phyloP scores from a whole-genome alignment of 1,140 invertebrate species.

The Brachionus rubens region DNA sequence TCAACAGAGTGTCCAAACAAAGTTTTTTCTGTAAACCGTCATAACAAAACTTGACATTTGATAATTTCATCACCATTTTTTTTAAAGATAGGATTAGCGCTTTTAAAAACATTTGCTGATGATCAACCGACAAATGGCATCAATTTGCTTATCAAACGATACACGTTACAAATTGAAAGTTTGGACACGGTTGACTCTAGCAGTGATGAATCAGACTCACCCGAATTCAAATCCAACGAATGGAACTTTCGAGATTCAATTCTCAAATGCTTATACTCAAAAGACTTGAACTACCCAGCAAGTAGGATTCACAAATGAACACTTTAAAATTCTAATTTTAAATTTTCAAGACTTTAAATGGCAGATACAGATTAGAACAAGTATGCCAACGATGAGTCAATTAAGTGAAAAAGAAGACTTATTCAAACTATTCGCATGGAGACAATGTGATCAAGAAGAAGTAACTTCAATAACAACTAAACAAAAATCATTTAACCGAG shows the following conservation, averaged over 20 bases:
- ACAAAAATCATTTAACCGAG: background rate
- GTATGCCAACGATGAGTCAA: background rate
- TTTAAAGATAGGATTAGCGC: constrained; percentile 24
- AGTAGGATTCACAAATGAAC: background rate
- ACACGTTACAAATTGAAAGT: constrained; percentile 16
- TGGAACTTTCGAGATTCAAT: constrained; percentile 36
- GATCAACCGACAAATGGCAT: constrained; percentile 18
- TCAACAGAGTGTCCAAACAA: background rate
- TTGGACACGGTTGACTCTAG: background rate
- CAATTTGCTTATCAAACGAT: constrained; percentile 21
- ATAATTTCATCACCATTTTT: background rate
- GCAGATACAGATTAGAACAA: constrained; percentile 43
- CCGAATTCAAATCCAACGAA: too few species aligned
- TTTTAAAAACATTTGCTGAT: constrained; percentile 7
- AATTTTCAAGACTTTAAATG: constrained; percentile 36
- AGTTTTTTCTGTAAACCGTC: constrained; percentile 16
- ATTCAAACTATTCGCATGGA: constrained; percentile 41
- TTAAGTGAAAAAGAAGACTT: constrained; percentile 1
- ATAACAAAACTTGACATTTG: background rate
- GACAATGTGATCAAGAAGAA: constrained; percentile 28
- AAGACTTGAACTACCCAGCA: background rate
- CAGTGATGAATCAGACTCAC: background rate
- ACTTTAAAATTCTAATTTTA: background rate
- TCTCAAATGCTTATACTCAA: constrained; percentile 21
- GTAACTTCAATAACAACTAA: background rate